Conservation (phyloP, 1,140 invertebrate species). For the Oryzaephilus surinamensis region DNA sequence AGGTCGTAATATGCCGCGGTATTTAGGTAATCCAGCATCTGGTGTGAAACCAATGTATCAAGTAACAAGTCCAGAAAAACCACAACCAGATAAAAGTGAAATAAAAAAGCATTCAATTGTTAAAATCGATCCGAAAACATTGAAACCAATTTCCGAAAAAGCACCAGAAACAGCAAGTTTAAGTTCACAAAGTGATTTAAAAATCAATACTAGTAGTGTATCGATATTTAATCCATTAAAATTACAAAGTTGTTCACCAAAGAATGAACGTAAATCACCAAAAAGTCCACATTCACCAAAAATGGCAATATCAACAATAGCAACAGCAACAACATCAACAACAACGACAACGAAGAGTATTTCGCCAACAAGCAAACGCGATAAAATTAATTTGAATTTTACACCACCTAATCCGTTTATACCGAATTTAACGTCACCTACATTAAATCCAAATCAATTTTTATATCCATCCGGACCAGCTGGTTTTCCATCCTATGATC, state of each 20-base stretch:
- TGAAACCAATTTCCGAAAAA: conserved; percentile 44
- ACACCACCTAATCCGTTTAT: conserved; percentile 44
- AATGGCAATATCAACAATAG: conserved; percentile 3
- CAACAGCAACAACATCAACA: conserved; percentile 1
- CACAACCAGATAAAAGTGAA: conserved; percentile 19
- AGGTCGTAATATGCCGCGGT: conserved; percentile 44
- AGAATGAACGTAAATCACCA: conserved; percentile 27
- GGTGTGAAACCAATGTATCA: conserved; percentile 51
- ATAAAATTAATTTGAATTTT: conserved; percentile 29
- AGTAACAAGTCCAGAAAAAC: conserved; percentile 31
- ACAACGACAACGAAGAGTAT: conserved; percentile 10
- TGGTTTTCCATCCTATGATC: conserved; percentile 35
- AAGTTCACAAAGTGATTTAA: conserved; percentile 31
- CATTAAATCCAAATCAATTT: conserved; percentile 41
- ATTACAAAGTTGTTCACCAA: conserved; percentile 28
- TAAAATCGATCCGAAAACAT: conserved; percentile 50
- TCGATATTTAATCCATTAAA: conserved; percentile 34
- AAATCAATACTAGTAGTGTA: conserved; percentile 31
- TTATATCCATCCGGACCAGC: conserved; percentile 39
- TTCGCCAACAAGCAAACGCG: conserved; percentile 20
- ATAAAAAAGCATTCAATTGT: conserved; percentile 39
- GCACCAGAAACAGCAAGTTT: conserved; percentile 39
- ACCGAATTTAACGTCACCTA: conserved; percentile 39
- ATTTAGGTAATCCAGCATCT: conserved; percentile 47
- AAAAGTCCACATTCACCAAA: conserved; percentile 32